A percentile compares a stretch with the other conserved stretches of the same genome.
These are phyloP conservation scores for Masnerella sp. DNA, from an alignment of 2,888 invertebrate genomes.

Conservation along the genomic window DNA sequence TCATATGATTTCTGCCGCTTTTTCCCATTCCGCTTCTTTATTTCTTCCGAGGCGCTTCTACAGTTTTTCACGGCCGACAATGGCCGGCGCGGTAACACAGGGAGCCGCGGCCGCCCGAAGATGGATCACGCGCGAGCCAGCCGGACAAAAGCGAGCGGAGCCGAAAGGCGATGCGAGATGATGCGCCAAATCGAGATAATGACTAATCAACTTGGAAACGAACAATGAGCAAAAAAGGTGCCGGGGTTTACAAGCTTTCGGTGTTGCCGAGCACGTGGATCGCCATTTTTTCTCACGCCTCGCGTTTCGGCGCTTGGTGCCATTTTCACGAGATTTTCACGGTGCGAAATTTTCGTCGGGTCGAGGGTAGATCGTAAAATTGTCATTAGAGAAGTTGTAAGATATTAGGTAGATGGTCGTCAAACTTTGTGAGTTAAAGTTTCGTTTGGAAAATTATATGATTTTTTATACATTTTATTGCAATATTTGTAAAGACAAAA, in stretches of 20 bases:
- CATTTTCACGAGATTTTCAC: no score
- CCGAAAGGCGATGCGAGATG: constrained; percentile 57
- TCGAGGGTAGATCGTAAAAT: no score
- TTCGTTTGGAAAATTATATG: no score
- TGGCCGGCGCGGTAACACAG: constrained; percentile 67
- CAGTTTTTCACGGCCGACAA: constrained; percentile 70
- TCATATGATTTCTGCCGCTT: constrained; percentile 60
- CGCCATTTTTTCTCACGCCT: constrained; percentile 44
- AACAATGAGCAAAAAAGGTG: constrained; percentile 46
- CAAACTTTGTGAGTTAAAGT: no score
- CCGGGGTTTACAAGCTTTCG: constrained; percentile 45
- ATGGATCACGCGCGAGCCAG: constrained; percentile 51
- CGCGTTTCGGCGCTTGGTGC: no score
- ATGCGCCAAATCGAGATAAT: constrained; percentile 69
- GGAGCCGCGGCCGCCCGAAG: constrained; percentile 60
- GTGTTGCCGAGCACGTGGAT: constrained; percentile 62
- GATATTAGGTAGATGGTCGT: no score
- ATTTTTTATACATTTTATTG: no score
- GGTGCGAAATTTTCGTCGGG: no score
- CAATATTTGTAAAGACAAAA: no score
- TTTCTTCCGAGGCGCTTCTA: constrained; percentile 59
- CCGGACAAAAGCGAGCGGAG: constrained; percentile 28
- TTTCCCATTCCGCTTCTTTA: constrained; percentile 58
- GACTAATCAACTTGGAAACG: constrained; percentile 67
- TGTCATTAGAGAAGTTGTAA: no score